phyloP scores from a whole-genome alignment of 2,888 invertebrate genomes.

The Apamea crenata region DNA sequence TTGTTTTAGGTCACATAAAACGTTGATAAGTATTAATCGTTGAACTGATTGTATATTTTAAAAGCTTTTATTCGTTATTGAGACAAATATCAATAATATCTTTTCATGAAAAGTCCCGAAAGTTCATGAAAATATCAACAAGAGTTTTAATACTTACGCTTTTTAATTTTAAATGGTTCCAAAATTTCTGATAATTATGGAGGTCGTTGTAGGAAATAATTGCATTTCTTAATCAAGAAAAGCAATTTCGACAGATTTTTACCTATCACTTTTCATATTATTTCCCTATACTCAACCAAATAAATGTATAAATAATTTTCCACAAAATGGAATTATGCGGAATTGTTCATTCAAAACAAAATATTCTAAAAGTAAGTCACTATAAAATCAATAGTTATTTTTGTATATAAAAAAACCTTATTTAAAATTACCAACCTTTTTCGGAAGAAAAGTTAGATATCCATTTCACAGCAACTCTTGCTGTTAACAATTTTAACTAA shows the following conservation, averaged over 20 bases:
- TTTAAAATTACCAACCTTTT: slow-evolving; percentile 48
- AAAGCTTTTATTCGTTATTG: not conserved
- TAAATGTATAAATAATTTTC: not conserved
- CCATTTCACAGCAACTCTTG: slow-evolving; percentile 45
- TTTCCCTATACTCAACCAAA: not conserved
- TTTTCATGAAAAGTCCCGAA: not conserved
- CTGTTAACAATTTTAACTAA: not conserved
- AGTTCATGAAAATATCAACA: not conserved
- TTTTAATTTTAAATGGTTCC: not conserved
- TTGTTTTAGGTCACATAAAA: not conserved
- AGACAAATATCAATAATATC: not conserved
- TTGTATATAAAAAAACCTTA: not conserved
- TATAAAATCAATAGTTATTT: not conserved
- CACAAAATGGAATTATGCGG: not conserved
- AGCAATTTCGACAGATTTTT: not conserved
- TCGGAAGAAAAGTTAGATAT: slow-evolving; percentile 37
- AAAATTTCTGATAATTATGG: too few relatives aligned
- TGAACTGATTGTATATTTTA: not conserved
- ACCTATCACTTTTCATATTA: not conserved
- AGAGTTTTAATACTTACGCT: not conserved
- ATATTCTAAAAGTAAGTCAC: not conserved
- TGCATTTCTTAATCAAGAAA: not conserved
- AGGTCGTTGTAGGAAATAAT: not conserved
- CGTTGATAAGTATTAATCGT: not conserved
- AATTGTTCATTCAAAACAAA: not conserved